Percentiles rank a stretch among this genome's conserved stretches.
These are phyloP conservation scores for Diplodus puntazzo DNA, from an alignment of 2,797 vertebrate species.

Conservation along the genomic window DNA sequence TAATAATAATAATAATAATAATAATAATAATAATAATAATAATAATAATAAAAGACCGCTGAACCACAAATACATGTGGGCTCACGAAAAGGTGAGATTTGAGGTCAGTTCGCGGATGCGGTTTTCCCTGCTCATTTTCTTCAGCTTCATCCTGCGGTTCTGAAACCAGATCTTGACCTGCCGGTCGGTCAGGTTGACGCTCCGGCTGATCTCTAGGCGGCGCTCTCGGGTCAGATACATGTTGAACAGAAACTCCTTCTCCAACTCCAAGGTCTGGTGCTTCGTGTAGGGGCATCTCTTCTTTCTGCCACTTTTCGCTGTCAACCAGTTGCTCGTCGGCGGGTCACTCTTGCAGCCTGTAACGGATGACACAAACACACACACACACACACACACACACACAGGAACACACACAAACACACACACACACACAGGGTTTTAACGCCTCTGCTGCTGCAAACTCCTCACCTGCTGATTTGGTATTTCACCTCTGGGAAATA, in stretches of 20 bases:
- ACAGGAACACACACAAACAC: too few species aligned
- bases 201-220: constrained; percentile 99
- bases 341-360: constrained; percentile 94
- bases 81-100: constrained; percentile 99
- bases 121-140: constrained; percentile 99
- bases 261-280: constrained; percentile 99
- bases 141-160: constrained; percentile 99
- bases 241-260: constrained; percentile 99
- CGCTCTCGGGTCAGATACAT: constrained; percentile 99
- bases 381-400: too few species aligned
- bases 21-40: neutral
- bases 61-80: constrained; percentile 53
- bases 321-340: constrained; percentile 98
- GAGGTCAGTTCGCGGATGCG: constrained; percentile 99
- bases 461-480: constrained; percentile 54
- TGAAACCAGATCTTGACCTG: constrained; percentile 99
- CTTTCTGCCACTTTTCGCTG: constrained; percentile 98
- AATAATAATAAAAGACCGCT: constrained; percentile 1
- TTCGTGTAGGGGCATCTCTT: constrained; percentile 99
- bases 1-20: too few species aligned
- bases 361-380: constrained; percentile 23
- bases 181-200: constrained; percentile 99
- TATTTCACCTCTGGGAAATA: constrained; percentile 72
- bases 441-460: neutral
- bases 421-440: neutral